These are phyloP conservation scores for Pachymerium ferrugineum DNA, from an alignment of 2,888 invertebrate genomes.

Conservation along the genomic window DNA sequence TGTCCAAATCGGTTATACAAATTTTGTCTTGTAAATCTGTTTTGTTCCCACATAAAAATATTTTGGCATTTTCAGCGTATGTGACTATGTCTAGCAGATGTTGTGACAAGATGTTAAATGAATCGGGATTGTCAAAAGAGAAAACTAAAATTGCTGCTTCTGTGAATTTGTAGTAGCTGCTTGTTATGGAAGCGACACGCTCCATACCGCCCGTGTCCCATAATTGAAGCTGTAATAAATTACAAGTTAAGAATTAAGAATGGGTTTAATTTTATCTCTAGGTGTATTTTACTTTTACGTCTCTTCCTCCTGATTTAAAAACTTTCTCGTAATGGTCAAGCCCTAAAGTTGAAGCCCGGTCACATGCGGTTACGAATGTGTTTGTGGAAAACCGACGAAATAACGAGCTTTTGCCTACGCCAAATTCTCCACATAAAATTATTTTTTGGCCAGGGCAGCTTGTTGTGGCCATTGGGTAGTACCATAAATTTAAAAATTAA, in stretches of 20 bases:
- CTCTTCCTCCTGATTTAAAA: conserved; percentile 67
- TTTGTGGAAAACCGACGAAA: conserved; percentile 86
- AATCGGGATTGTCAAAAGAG: conserved; percentile 81
- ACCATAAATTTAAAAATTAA: no score
- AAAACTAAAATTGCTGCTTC: conserved; percentile 90
- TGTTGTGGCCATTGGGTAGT: conserved; percentile 68
- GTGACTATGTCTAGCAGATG: conserved; percentile 89
- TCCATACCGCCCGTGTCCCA: conserved; percentile 99
- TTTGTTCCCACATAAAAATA: conserved; percentile 90
- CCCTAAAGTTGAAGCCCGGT: conserved; percentile 80
- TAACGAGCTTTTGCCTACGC: conserved; percentile 89
- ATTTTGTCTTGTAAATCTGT: conserved; percentile 70
- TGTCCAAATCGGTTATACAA: conserved; percentile 71
- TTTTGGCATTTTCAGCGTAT: conserved; percentile 90
- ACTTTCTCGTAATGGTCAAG: conserved; percentile 83
- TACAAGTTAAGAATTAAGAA: conserved; percentile 31
- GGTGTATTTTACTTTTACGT: conserved; percentile 61
- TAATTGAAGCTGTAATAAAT: conserved; percentile 67
- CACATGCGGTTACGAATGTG: conserved; percentile 75
- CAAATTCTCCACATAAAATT: conserved; percentile 91
- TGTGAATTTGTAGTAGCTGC: conserved; percentile 92
- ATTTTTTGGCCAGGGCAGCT: conserved; percentile 83
- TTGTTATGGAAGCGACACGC: conserved; percentile 87
- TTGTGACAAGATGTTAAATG: conserved; percentile 85
- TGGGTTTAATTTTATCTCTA: background rate